A percentile compares a stretch with the other conserved stretches of the same genome.
Evolutionary conservation across 1,140 invertebrate genomes (phyloP).

Genomic region (Dolichoris vasculosae): DNA sequence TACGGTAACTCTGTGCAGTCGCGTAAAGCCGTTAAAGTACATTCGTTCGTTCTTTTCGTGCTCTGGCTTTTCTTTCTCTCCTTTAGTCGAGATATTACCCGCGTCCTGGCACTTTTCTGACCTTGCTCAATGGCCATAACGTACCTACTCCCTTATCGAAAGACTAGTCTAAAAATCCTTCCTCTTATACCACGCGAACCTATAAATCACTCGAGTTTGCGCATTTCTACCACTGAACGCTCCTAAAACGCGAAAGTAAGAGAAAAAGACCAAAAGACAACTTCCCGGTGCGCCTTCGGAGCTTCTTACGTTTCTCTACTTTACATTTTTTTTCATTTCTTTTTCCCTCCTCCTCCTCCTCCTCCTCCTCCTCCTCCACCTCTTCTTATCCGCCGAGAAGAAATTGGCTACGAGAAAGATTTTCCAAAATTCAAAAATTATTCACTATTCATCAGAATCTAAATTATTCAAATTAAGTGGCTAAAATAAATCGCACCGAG

Average conservation of each 20-base stretch:
- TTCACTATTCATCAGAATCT: too few species aligned
- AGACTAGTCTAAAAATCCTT: conserved; percentile 21
- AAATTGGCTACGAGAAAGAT: too few species aligned
- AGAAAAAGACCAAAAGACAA: neutral
- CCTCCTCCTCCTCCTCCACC: too few species aligned
- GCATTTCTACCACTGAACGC: neutral
- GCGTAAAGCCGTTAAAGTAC: neutral
- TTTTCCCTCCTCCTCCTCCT: too few species aligned
- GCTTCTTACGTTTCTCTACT: neutral
- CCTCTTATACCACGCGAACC: neutral
- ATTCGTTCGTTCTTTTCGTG: neutral
- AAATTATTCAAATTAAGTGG: neutral
- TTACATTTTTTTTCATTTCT: too few species aligned
- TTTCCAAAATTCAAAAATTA: too few species aligned
- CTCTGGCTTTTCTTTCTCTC: neutral
- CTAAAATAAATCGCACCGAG: too few species aligned
- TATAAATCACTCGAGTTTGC: conserved; percentile 38
- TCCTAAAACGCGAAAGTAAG: neutral
- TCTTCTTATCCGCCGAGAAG: too few species aligned
- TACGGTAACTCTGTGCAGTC: neutral
- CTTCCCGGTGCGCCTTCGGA: neutral
- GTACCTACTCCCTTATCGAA: neutral
- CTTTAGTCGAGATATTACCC: neutral
- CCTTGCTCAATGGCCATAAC: neutral
- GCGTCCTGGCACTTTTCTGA: neutral